phyloP scores from a whole-genome alignment of 2,797 vertebrate genomes.

The Gallinago nigripennis region DNA sequence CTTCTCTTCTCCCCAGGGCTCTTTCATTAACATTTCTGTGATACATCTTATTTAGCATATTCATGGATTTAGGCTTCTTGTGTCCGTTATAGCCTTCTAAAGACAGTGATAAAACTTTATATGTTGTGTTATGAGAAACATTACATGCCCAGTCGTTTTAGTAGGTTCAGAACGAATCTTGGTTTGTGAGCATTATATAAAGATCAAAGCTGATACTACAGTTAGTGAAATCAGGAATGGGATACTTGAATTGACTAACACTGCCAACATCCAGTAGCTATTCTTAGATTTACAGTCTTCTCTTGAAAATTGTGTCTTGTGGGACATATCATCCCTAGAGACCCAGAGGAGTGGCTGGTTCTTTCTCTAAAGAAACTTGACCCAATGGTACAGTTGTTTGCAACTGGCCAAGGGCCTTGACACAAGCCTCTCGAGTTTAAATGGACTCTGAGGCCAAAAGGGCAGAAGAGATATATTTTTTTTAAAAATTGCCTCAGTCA shows the following conservation, averaged over 20 bases:
- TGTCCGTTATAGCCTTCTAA: background rate
- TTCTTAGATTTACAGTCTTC: background rate
- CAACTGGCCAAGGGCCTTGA: background rate
- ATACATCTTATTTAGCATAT: background rate
- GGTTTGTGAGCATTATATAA: background rate
- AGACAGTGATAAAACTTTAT: background rate
- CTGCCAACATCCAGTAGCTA: background rate
- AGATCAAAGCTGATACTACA: background rate
- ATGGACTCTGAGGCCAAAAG: background rate
- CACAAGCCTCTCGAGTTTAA: too few species aligned
- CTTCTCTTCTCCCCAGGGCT: background rate
- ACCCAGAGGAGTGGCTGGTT: background rate
- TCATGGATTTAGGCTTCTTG: background rate
- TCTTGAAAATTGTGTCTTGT: background rate
- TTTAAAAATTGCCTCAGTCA: background rate
- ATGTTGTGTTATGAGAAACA: accelerated
- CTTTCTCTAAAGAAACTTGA: background rate
- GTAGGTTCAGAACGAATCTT: background rate
- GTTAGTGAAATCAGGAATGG: background rate
- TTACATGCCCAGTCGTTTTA: accelerated
- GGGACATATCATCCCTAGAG: background rate
- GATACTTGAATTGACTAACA: background rate
- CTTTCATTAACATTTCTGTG: background rate
- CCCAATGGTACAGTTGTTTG: background rate
- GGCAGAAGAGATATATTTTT: background rate